These are phyloP conservation scores for Sebastes dallii DNA, from an alignment of 2,797 vertebrate species.

Conservation along the genomic window DNA sequence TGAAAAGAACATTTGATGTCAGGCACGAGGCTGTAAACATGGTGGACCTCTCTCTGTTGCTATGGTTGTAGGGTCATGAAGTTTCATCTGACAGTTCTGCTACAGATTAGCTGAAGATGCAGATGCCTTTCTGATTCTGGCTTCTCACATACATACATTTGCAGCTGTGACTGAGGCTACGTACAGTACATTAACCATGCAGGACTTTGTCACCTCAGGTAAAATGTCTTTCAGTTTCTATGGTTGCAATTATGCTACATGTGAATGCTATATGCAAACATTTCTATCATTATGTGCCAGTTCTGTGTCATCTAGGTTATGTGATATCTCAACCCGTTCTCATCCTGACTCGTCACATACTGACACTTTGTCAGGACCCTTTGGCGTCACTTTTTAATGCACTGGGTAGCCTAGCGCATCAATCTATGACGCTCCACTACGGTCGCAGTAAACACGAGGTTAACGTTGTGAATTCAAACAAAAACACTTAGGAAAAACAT, in stretches of 20 bases:
- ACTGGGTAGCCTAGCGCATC: background rate
- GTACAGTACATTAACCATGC: background rate
- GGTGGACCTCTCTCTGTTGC: background rate
- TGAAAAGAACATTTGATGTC: background rate
- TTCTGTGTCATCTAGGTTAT: background rate
- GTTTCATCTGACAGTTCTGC: background rate
- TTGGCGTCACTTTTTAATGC: background rate
- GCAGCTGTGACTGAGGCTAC: background rate
- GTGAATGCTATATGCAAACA: background rate
- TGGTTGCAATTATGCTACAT: background rate
- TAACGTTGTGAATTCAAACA: background rate
- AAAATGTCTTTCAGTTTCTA: background rate
- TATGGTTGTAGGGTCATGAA: background rate
- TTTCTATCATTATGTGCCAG: background rate
- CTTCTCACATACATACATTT: background rate
- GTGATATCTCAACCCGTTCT: background rate
- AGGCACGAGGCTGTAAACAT: background rate
- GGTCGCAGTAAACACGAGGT: rapidly evolving
- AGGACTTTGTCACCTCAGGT: background rate
- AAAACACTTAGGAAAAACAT: background rate
- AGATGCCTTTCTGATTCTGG: background rate
- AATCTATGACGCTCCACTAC: rapidly evolving
- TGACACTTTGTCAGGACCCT: rapidly evolving
- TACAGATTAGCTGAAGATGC: background rate
- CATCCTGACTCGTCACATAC: background rate